Conservation (phyloP, 2,113 vertebrate genomes). For the Plecturocebus donacophilus region DNA sequence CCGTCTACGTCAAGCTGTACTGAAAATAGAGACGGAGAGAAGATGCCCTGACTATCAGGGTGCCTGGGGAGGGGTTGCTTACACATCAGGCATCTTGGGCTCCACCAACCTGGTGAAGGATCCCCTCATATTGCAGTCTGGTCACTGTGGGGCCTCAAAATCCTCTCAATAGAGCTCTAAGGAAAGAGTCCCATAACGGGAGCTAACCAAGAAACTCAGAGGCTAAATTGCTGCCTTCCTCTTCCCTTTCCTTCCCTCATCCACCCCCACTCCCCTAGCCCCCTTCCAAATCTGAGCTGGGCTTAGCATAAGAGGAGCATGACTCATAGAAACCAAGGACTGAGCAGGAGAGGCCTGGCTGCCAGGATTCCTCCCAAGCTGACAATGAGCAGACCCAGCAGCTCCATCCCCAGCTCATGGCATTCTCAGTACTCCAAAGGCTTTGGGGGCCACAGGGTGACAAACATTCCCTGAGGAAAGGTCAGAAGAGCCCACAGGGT, state of each 20-base stretch:
- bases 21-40: not conserved
- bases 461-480: constrained; percentile 18
- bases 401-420: not conserved
- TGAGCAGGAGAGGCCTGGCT: constrained; percentile 18
- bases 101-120: not conserved
- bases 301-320: constrained; percentile 60
- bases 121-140: not conserved
- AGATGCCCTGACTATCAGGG: not conserved
- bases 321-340: constrained; percentile 64
- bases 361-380: constrained; percentile 52
- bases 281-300: constrained; percentile 55
- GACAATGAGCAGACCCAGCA: constrained; percentile 52
- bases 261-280: not conserved
- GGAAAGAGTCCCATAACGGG: constrained; percentile 27
- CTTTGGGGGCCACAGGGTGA: not conserved
- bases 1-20: not conserved
- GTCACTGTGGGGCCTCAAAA: not conserved
- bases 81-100: not conserved
- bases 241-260: constrained; percentile 13
- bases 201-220: constrained; percentile 37
- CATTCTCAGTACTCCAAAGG: constrained; percentile 6
- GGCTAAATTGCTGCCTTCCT: not conserved
- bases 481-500: not conserved
- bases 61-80: not conserved
- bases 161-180: not conserved